These are phyloP conservation scores for Chrysaora quinquecirrha DNA, from an alignment of 30 jellyfish, hydroid and myxozoan species.

Conservation along the genomic window DNA sequence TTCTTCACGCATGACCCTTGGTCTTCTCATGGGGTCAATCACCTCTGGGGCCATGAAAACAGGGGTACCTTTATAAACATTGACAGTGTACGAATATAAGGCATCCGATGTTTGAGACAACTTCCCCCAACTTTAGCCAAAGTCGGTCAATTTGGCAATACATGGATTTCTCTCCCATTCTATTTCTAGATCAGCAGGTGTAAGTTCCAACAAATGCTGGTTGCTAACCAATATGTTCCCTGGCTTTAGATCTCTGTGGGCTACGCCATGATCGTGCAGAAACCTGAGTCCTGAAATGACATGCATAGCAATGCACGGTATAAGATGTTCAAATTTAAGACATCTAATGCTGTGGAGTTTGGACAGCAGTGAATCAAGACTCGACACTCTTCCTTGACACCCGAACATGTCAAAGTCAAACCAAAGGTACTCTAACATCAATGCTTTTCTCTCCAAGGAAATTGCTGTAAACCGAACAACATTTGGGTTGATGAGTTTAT, in stretches of 20 bases:
- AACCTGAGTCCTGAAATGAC: slow-evolving; percentile 2
- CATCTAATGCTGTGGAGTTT: background rate
- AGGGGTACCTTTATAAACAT: slow-evolving; percentile 13
- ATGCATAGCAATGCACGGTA: background rate
- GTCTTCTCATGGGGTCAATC: background rate
- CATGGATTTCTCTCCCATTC: slow-evolving; percentile 2
- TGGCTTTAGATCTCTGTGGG: slow-evolving; percentile 15
- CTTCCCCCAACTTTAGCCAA: slow-evolving; percentile 17
- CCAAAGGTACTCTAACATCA: slow-evolving; percentile 3
- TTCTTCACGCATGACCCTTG: background rate
- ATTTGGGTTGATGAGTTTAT: background rate
- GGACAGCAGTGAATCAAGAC: background rate
- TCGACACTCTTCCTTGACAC: background rate
- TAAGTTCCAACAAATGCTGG: background rate
- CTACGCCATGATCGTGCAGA: slow-evolving; percentile 6
- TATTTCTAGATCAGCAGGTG: background rate
- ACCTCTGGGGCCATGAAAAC: slow-evolving; percentile 27
- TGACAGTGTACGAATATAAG: background rate
- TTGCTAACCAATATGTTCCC: slow-evolving; percentile 4
- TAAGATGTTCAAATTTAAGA: background rate
- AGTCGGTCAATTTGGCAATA: background rate
- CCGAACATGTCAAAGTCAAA: background rate
- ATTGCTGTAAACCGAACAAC: background rate
- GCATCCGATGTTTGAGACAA: background rate
- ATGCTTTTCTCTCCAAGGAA: background rate